Percentiles rank a stretch among this genome's conserved stretches.
phyloP scores from a whole-genome alignment of 2,113 vertebrate species.

The Oncorhynchus gorbuscha region DNA sequence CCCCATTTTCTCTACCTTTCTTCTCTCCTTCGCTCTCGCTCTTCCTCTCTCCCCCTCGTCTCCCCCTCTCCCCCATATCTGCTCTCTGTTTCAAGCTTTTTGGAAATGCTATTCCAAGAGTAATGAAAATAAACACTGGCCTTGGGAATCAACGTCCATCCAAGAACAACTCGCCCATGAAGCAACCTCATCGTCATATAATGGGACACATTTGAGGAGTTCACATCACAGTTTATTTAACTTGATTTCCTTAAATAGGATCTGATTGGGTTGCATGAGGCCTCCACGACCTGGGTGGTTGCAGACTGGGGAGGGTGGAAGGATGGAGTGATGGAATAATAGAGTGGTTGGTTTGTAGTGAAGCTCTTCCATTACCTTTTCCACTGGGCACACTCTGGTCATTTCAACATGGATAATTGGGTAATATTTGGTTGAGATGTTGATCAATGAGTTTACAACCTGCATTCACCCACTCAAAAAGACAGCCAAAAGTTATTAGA shows the following conservation, averaged over 20 bases:
- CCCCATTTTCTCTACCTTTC: not conserved
- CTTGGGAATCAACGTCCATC: constrained; percentile 78
- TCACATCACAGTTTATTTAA: constrained; percentile 70
- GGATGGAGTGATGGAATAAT: not conserved
- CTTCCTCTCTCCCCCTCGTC: not conserved
- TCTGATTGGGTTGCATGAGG: constrained; percentile 47
- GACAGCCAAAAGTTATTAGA: no score
- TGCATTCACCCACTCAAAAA: no score
- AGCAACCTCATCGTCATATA: constrained; percentile 72
- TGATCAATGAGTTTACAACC: no score
- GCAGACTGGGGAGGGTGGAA: constrained; percentile 2
- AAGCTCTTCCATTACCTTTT: constrained; percentile 22
- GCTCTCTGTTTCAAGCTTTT: constrained; percentile 50
- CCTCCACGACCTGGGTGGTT: constrained; percentile 53
- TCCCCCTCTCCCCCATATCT: not conserved
- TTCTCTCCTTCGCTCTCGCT: no score
- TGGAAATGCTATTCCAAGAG: constrained; percentile 71
- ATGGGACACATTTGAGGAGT: constrained; percentile 57
- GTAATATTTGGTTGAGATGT: no score
- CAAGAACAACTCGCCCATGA: constrained; percentile 69
- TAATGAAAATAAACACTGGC: constrained; percentile 83
- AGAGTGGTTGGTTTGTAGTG: not conserved
- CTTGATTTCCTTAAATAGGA: constrained; percentile 66
- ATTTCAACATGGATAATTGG: no score
- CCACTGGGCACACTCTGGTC: no score